phyloP scores from a whole-genome alignment of 2,113 vertebrate species.

The Malurus alboscapulatus region DNA sequence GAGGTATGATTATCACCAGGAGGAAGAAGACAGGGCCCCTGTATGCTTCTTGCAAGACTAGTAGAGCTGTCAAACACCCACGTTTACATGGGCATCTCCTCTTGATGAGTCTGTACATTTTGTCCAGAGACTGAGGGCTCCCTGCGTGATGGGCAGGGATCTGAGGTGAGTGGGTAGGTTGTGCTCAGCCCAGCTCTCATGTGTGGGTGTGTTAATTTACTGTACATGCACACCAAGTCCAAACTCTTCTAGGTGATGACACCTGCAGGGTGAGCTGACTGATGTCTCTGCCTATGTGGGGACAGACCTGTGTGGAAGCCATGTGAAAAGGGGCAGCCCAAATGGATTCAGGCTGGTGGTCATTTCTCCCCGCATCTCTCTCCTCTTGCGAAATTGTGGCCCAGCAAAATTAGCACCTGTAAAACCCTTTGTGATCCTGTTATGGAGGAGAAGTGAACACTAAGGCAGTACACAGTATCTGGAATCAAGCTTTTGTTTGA shows the following conservation, averaged over 20 bases:
- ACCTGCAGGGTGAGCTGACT: background rate
- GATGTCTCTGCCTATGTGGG: background rate
- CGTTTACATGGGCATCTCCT: background rate
- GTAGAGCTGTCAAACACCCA: background rate
- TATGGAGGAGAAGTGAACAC: background rate
- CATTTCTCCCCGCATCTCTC: background rate
- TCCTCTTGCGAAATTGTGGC: background rate
- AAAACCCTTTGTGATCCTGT: background rate
- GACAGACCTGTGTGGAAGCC: background rate
- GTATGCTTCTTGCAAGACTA: fast-evolving
- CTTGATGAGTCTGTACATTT: background rate
- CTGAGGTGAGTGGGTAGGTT: background rate
- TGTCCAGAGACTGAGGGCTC: background rate
- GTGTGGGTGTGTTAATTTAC: background rate
- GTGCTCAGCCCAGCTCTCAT: background rate
- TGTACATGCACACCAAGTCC: fast-evolving
- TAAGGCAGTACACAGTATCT: background rate
- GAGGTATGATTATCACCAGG: background rate
- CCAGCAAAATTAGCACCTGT: background rate
- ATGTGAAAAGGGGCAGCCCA: too few relatives aligned
- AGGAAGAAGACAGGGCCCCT: background rate
- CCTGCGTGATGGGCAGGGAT: fast-evolving
- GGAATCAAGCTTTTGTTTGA: background rate
- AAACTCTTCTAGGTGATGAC: fast-evolving
- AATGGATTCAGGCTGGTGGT: background rate